Percentiles rank a stretch among this genome's conserved stretches.
These are phyloP conservation scores for Gymnocheta viridis DNA, from an alignment of 2,888 invertebrate genomes.

Conservation along the genomic window DNA sequence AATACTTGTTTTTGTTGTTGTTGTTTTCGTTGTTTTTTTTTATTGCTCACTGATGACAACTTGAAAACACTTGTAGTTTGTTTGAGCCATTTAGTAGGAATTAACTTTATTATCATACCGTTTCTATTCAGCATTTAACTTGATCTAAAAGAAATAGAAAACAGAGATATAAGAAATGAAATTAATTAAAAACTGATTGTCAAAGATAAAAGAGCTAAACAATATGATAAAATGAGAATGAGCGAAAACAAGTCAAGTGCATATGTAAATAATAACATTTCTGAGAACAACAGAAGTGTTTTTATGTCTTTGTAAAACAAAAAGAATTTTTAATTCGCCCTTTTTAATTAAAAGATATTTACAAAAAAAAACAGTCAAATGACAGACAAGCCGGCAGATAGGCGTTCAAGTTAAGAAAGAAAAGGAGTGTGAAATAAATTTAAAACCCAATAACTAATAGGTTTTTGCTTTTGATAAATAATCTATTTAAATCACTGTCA, in stretches of 20 bases:
- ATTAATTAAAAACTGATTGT: slow-evolving; percentile 56
- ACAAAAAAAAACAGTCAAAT: background rate
- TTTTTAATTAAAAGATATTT: slow-evolving; percentile 15
- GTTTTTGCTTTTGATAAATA: too few species aligned
- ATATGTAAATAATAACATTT: background rate
- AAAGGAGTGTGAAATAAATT: background rate
- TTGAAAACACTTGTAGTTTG: slow-evolving; percentile 19
- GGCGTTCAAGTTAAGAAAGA: background rate
- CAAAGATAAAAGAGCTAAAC: slow-evolving; percentile 40
- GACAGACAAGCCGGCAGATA: slow-evolving; percentile 3
- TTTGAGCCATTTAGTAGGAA: slow-evolving; percentile 36
- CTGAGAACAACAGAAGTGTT: background rate
- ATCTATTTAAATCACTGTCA: too few species aligned
- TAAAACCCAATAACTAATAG: too few species aligned
- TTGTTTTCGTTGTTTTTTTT: background rate
- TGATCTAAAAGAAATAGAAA: slow-evolving; percentile 24
- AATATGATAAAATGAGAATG: background rate
- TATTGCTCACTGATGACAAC: slow-evolving; percentile 20
- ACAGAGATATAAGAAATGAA: slow-evolving; percentile 21
- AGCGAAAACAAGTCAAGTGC: slow-evolving; percentile 7
- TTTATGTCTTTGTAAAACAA: slow-evolving; percentile 1
- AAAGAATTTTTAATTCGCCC: slow-evolving; percentile 38
- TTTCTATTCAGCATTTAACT: slow-evolving; percentile 17
- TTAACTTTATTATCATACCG: slow-evolving; percentile 34
- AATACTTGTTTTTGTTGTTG: slow-evolving; percentile 10